Evolutionary conservation across 2,113 vertebrate species (phyloP).

Genomic region (Tringa solitaria): DNA sequence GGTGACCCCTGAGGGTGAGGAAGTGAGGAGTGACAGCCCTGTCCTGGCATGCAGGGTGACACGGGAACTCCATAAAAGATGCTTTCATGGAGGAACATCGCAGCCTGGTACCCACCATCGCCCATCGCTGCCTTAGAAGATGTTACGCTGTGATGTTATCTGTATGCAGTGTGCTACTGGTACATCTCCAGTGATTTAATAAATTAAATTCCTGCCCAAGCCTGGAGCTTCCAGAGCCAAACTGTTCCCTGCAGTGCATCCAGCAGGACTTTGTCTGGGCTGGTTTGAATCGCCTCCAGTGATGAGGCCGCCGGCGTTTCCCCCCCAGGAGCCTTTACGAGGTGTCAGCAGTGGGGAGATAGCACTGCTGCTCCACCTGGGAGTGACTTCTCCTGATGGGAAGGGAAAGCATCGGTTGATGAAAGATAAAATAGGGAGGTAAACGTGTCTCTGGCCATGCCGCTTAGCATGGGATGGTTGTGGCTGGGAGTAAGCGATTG

Average conservation of each 20-base stretch:
- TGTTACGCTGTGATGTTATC: background rate
- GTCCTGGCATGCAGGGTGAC: background rate
- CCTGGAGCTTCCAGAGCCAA: background rate
- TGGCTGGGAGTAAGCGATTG: background rate
- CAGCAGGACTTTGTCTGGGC: background rate
- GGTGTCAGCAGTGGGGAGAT: constrained; percentile 19
- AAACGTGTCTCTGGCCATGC: background rate
- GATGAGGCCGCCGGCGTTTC: background rate
- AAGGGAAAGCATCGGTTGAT: constrained; percentile 9
- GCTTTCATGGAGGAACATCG: background rate
- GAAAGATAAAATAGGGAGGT: background rate
- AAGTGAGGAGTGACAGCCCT: background rate
- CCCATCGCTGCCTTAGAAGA: background rate
- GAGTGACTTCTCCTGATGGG: constrained; percentile 17
- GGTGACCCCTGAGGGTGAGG: background rate
- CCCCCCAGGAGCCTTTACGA: background rate
- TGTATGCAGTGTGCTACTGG: background rate
- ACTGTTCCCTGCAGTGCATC: background rate
- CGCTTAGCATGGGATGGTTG: background rate
- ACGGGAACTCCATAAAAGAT: rapidly evolving
- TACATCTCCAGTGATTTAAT: background rate
- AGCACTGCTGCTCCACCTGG: background rate
- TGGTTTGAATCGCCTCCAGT: background rate
- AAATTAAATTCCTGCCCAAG: background rate
- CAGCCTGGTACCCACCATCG: background rate